Evolutionary conservation across 2,888 invertebrate genomes (phyloP).

Genomic region (Tenthredo livida): DNA sequence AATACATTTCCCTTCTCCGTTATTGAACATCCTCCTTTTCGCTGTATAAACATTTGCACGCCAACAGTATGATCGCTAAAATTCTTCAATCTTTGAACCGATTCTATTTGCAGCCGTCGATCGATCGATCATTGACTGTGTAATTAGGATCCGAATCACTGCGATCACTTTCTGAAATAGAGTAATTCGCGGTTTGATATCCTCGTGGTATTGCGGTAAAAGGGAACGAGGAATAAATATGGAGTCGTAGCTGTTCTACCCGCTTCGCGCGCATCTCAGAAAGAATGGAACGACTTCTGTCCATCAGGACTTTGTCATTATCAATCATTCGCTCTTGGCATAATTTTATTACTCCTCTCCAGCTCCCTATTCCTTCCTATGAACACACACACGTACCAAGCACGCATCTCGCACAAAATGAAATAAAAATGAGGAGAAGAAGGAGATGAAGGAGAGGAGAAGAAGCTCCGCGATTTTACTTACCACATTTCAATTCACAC

Average conservation of each 20-base stretch:
- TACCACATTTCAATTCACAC: conserved; percentile 29
- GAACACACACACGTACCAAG: neutral
- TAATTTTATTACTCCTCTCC: conserved; percentile 69
- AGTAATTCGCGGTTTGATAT: neutral
- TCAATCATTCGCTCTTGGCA: conserved; percentile 67
- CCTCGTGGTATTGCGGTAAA: neutral
- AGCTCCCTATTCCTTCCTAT: neutral
- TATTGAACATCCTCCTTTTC: neutral
- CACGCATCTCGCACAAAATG: neutral
- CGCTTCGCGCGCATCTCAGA: neutral
- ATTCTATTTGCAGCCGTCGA: neutral
- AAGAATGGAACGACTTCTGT: conserved; percentile 33
- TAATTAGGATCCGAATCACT: neutral
- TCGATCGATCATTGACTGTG: conserved; percentile 9
- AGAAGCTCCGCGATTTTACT: neutral
- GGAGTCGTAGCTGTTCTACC: neutral
- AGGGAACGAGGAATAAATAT: neutral
- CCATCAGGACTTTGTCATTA: conserved; percentile 49
- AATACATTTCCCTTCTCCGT: neutral
- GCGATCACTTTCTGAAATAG: neutral
- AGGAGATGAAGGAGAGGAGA: neutral
- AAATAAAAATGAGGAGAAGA: neutral
- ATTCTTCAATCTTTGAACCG: neutral
- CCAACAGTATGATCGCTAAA: neutral
- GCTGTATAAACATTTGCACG: neutral